These are phyloP conservation scores for Oxytorus armatus DNA, from an alignment of 2,888 invertebrate species.

Conservation along the genomic window DNA sequence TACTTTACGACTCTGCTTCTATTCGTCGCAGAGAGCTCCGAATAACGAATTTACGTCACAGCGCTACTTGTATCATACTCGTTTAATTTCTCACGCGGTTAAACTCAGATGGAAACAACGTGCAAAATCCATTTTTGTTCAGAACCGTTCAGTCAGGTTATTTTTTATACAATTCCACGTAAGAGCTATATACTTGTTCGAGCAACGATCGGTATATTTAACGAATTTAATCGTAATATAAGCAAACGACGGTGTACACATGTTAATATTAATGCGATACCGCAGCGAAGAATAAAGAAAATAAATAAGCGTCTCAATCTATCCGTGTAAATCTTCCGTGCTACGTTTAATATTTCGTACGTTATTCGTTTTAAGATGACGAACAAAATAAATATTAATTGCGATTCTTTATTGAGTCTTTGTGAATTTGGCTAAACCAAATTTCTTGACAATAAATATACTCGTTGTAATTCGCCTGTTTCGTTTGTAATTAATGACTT, in stretches of 20 bases:
- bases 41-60: constrained; percentile 46
- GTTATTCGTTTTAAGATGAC: constrained; percentile 43
- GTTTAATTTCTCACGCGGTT: constrained; percentile 40
- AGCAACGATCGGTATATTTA: constrained; percentile 35
- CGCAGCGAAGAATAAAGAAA: constrained; percentile 30
- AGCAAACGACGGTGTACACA: constrained; percentile 69
- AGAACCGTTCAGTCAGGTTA: constrained; percentile 64
- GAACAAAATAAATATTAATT: not conserved
- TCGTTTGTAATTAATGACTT: too few species aligned
- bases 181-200: constrained; percentile 60
- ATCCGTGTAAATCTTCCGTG: constrained; percentile 56
- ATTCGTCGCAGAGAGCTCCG: not conserved
- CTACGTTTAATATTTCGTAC: constrained; percentile 36
- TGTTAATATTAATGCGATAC: constrained; percentile 70
- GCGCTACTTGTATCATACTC: constrained; percentile 62
- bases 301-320: constrained; percentile 23
- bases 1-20: constrained; percentile 24
- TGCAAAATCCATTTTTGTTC: constrained; percentile 40
- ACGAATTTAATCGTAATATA: constrained; percentile 47
- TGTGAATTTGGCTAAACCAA: constrained; percentile 12
- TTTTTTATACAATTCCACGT: constrained; percentile 69
- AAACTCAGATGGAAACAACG: constrained; percentile 1
- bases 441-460: constrained; percentile 38
- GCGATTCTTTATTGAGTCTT: constrained; percentile 8
- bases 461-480: constrained; percentile 3